phyloP scores from a whole-genome alignment of 2,113 vertebrate species.

The Microcebus murinus region DNA sequence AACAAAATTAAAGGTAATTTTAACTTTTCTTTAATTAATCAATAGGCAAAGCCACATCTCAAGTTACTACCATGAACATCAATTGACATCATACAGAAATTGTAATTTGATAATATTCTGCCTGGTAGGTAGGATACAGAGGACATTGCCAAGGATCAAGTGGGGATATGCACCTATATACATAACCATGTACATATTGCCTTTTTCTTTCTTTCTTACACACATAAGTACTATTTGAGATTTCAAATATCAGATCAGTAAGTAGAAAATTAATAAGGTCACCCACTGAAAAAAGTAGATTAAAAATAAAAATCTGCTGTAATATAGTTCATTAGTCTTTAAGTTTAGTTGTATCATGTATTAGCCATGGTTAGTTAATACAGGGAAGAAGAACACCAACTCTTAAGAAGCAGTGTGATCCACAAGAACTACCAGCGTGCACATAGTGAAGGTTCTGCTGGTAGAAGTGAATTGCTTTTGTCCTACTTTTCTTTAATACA shows the following conservation, averaged over 20 bases:
- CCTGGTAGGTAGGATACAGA: not conserved
- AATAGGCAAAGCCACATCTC: not conserved
- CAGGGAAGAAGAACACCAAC: not conserved
- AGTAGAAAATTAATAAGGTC: not conserved
- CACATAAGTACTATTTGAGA: not conserved
- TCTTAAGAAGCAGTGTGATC: not conserved
- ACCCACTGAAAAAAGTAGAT: not conserved
- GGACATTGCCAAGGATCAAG: not conserved
- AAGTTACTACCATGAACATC: not conserved
- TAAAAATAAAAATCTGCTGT: constrained; percentile 13
- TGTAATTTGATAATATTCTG: not conserved
- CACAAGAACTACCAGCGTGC: not conserved
- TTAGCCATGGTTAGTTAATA: not conserved
- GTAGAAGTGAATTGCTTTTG: not conserved
- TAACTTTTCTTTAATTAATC: constrained; percentile 22
- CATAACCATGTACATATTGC: not conserved
- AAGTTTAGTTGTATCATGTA: not conserved
- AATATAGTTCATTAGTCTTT: not conserved
- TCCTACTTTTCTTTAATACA: constrained; percentile 22
- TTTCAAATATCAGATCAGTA: constrained; percentile 32
- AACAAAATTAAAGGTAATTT: constrained; percentile 11
- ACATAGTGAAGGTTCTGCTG: not conserved
- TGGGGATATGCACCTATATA: not conserved
- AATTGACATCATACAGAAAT: constrained; percentile 6
- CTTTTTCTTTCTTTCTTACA: not conserved